These are phyloP conservation scores for Acrossocheilus wenchowensis DNA, from an alignment of 2,797 vertebrate genomes.

Conservation along the genomic window DNA sequence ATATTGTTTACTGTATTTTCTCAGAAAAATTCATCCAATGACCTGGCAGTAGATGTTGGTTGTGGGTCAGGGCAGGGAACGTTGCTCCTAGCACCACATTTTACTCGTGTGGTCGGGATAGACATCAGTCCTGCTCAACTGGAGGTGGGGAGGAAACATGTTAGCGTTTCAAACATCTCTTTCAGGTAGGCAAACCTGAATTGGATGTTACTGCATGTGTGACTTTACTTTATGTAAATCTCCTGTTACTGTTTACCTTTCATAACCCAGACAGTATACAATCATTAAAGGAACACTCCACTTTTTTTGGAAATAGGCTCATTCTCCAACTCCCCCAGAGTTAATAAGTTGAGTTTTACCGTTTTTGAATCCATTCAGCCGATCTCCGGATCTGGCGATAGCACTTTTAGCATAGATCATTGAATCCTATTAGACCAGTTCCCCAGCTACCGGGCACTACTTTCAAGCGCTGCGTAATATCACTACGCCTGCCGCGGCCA, in stretches of 20 bases:
- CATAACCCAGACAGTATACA: neutral
- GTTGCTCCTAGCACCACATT: slow-evolving; percentile 74
- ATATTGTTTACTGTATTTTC: neutral
- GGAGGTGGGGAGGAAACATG: slow-evolving; percentile 71
- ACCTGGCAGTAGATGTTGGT: slow-evolving; percentile 74
- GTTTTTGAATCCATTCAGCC: too few relatives aligned
- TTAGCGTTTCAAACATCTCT: slow-evolving; percentile 67
- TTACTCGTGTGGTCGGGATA: slow-evolving; percentile 80
- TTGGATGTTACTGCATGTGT: neutral
- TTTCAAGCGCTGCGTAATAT: too few relatives aligned
- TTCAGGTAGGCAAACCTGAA: slow-evolving; percentile 69
- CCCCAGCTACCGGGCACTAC: too few relatives aligned
- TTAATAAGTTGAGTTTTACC: too few relatives aligned
- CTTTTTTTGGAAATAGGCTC: too few relatives aligned
- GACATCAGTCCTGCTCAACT: slow-evolving; percentile 86
- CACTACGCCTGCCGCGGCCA: too few relatives aligned
- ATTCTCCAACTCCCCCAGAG: too few relatives aligned
- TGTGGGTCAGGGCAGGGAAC: slow-evolving; percentile 78
- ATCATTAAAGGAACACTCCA: neutral
- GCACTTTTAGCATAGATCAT: too few relatives aligned
- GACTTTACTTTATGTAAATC: neutral
- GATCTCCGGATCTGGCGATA: too few relatives aligned
- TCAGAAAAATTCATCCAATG: slow-evolving; percentile 55
- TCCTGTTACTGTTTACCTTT: neutral
- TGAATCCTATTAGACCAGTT: too few relatives aligned